Evolutionary conservation across 2,797 vertebrate species (phyloP).

Genomic region (Kryptopterus vitreolus): DNA sequence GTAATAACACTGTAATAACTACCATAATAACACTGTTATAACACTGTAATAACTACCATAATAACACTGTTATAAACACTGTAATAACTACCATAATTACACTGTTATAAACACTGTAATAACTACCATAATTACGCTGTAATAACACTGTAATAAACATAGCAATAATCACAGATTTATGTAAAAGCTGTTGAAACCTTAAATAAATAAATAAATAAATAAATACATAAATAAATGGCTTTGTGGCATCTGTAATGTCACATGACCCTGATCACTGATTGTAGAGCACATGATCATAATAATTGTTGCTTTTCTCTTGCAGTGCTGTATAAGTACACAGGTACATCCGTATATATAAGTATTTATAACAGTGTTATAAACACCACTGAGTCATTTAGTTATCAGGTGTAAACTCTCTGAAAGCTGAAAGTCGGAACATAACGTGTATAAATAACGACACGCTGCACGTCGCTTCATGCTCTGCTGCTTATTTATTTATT

Average conservation of each 20-base stretch:
- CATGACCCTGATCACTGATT: not conserved
- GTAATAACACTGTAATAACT: no score
- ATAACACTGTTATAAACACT: no score
- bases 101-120: slow-evolving; percentile 1
- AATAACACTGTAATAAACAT: not conserved
- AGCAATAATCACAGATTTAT: not conserved
- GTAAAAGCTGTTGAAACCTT: not conserved
- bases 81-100: no score
- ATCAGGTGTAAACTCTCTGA: no score
- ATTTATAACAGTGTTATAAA: not conserved
- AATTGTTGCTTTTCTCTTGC: not conserved
- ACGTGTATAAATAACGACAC: not conserved
- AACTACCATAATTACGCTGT: not conserved
- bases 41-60: no score
- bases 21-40: no score
- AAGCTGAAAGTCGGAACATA: no score
- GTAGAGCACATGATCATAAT: not conserved
- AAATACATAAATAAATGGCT: no score
- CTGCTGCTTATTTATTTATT: no score
- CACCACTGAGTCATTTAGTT: not conserved
- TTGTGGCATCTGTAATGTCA: not conserved
- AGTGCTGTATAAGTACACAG: not conserved
- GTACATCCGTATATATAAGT: not conserved
- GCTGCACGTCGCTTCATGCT: not conserved
- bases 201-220: no score